phyloP scores from a whole-genome alignment of 2,888 invertebrate species.

The Chelonus formosanus region DNA sequence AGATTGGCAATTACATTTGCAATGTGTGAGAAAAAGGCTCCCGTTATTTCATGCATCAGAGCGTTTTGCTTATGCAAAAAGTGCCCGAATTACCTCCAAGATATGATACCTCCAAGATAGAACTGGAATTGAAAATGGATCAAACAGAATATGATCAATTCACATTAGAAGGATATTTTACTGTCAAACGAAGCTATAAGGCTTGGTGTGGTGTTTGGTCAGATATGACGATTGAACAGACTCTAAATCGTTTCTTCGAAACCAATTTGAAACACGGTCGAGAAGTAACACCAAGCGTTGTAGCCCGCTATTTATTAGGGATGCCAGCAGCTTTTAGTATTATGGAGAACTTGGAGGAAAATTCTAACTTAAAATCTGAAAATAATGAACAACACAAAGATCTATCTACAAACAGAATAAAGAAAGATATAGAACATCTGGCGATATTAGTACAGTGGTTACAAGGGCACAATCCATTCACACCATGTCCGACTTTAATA shows the following conservation, averaged over 20 bases:
- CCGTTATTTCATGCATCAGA: conserved; percentile 43
- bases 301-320: conserved; percentile 37
- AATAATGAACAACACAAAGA: conserved; percentile 58
- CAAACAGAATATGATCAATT: conserved; percentile 29
- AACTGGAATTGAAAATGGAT: conserved; percentile 30
- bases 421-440: conserved; percentile 49
- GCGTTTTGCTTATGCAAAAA: conserved; percentile 46
- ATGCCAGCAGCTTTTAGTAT: conserved; percentile 51
- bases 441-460: conserved; percentile 44
- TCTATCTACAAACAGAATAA: conserved; percentile 45
- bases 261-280: conserved; percentile 42
- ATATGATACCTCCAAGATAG: too few species aligned
- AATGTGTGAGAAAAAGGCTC: conserved; percentile 39
- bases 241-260: conserved; percentile 40
- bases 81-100: conserved; percentile 45
- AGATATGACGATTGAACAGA: conserved; percentile 37
- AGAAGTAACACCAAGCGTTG: conserved; percentile 21
- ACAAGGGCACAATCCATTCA: too few species aligned
- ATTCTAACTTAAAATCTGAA: conserved; percentile 52
- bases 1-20: conserved; percentile 41
- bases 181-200: conserved; percentile 34
- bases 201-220: conserved; percentile 35
- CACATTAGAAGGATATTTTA: conserved; percentile 34
- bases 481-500: conserved; percentile 33
- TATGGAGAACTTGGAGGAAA: conserved; percentile 51